Evolutionary conservation across 2,888 invertebrate genomes (phyloP), one percentile per base, ranked within the genome.

Genomic region (Sepioteuthis lessoniana): DNA sequence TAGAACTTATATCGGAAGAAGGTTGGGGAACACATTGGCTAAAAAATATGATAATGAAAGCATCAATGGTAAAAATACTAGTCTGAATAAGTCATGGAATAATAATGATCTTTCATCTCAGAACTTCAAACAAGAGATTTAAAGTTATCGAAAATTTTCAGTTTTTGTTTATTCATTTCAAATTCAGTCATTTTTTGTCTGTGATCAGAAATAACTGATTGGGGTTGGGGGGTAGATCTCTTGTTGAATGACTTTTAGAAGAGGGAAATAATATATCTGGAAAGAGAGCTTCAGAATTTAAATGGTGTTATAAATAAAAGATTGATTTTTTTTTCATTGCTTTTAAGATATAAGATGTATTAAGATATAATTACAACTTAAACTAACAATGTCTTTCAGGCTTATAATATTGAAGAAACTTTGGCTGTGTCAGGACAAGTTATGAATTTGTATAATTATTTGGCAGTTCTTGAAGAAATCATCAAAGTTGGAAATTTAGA

Each of bases 391-490:
- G 31, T n/a, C 38, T 94, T 95, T 0, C 95, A 97, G 97, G 97
- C 97, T 13, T 97, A 95, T 95, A 97, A 97, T 94, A 95, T 95
- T 42, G 97, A 97, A 94, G 97, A 97, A 94, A 97, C 97, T 0
- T 94, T 97, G 76, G 97, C 97, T 7, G 95, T 97, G 37, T 97
- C 97, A 10, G 96, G 96, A 92, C 97, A 97, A 95, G 92, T 97
- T 91, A 97, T 97, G 97, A 97, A 97, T 95, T 94, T 95, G 28
- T 96, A 96, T 94, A 97, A 97, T 94, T 97, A 96, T 94, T 95
- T 96, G 37, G 95, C 95, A 10, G 95, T 97, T 13, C 94, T 97
- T 90, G 97, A 97, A 95, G 97, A 97, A 94, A 97, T 97, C n/a
- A 95, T 97, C 76, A 96, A 96, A 94, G 96, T 95, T n/a, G 96